Conservation (phyloP, 1,140 invertebrate genomes). For the Pentalonia nigronervosa region DNA sequence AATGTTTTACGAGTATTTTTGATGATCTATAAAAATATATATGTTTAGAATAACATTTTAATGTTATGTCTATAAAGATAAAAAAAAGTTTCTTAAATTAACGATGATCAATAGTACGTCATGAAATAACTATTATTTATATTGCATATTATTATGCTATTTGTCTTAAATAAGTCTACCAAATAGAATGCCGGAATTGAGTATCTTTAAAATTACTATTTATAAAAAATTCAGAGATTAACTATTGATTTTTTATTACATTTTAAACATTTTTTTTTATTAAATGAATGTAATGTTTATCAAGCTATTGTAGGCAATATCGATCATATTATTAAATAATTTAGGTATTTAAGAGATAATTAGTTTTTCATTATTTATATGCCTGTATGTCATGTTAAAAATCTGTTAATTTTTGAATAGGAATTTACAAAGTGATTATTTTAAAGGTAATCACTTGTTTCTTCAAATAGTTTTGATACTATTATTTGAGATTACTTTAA, state of each 20-base stretch:
- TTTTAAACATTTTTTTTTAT: neutral
- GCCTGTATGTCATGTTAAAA: neutral
- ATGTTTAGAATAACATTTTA: neutral
- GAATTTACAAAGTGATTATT: neutral
- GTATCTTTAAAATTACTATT: neutral
- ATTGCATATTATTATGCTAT: neutral
- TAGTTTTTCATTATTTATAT: neutral
- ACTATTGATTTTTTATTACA: neutral
- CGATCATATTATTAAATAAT: neutral
- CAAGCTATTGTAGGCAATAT: neutral
- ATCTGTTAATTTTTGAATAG: neutral
- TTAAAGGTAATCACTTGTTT: neutral
- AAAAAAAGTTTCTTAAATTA: conserved; percentile 15
- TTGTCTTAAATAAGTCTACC: neutral
- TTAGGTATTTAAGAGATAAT: neutral
- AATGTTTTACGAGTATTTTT: conserved; percentile 37
- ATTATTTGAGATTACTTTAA: neutral
- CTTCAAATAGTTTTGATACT: neutral
- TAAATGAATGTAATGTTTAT: neutral
- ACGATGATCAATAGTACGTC: neutral
- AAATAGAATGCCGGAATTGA: neutral
- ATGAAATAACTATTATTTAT: neutral
- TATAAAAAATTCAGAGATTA: neutral
- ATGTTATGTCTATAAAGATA: neutral
- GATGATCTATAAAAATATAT: neutral